These are phyloP conservation scores for Phania funesta DNA, from an alignment of 2,888 invertebrate species.

Conservation along the genomic window DNA sequence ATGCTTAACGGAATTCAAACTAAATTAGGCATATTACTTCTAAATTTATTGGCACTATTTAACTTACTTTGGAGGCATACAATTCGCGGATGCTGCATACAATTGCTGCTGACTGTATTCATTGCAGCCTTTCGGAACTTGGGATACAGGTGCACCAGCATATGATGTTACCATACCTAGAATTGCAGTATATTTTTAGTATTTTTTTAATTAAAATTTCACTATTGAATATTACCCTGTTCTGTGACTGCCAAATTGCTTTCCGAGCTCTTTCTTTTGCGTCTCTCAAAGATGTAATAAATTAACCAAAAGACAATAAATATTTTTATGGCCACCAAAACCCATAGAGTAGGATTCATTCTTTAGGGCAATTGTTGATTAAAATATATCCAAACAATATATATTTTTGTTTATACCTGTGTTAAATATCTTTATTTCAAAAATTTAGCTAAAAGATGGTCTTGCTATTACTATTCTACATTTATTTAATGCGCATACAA, in stretches of 20 bases:
- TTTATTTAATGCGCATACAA: constrained; percentile 20
- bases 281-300: constrained; percentile 57
- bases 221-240: constrained; percentile 32
- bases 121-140: constrained; percentile 38
- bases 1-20: too few species aligned
- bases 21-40: too few species aligned
- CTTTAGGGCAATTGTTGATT: neutral
- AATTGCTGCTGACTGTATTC: constrained; percentile 52
- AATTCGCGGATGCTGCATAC: constrained; percentile 29
- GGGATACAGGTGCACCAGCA: constrained; percentile 49
- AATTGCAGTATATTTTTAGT: neutral
- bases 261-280: constrained; percentile 44
- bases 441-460: neutral
- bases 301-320: constrained; percentile 61
- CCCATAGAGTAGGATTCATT: constrained; percentile 53
- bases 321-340: constrained; percentile 60
- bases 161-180: constrained; percentile 44
- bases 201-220: neutral
- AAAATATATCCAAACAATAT: neutral
- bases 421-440: neutral
- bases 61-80: constrained; percentile 45
- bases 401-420: neutral
- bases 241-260: constrained; percentile 39
- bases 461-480: too few species aligned
- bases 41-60: neutral